Evolutionary conservation across 2,888 invertebrate genomes (phyloP).

Genomic region (Pseudeuparius sepicola): DNA sequence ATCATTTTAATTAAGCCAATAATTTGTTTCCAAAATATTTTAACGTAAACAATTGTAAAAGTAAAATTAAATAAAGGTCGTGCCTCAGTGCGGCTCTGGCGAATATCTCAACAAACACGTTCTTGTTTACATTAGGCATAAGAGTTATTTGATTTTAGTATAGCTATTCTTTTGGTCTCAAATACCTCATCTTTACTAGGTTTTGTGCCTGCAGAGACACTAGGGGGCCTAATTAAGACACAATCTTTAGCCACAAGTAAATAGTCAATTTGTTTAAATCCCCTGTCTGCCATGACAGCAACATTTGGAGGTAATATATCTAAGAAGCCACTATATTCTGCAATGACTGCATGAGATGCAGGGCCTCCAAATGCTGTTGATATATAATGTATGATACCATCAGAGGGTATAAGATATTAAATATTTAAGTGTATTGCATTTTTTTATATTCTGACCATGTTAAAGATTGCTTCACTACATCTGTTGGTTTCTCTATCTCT

Average conservation of each 20-base stretch:
- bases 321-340: constrained; percentile 23
- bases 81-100: no score
- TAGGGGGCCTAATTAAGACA: constrained; percentile 22
- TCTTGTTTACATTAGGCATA: no score
- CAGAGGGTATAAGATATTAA: no score
- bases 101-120: no score
- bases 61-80: no score
- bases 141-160: no score
- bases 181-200: constrained; percentile 20
- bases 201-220: constrained; percentile 18
- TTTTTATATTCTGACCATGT: constrained; percentile 30
- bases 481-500: constrained; percentile 24
- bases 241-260: no score
- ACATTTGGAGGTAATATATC: constrained; percentile 17
- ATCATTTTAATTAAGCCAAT: no score
- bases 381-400: constrained; percentile 25
- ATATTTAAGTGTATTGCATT: constrained; percentile 28
- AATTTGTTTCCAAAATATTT: no score
- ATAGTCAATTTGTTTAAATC: constrained; percentile 23
- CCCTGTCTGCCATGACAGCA: no score
- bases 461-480: constrained; percentile 24
- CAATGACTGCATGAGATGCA: constrained; percentile 19
- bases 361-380: constrained; percentile 23
- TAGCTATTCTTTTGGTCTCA: no score
- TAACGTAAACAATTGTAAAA: no score